These are phyloP conservation scores for Smutsia temminckii DNA, from an alignment of 2,797 vertebrate species.

Conservation along the genomic window DNA sequence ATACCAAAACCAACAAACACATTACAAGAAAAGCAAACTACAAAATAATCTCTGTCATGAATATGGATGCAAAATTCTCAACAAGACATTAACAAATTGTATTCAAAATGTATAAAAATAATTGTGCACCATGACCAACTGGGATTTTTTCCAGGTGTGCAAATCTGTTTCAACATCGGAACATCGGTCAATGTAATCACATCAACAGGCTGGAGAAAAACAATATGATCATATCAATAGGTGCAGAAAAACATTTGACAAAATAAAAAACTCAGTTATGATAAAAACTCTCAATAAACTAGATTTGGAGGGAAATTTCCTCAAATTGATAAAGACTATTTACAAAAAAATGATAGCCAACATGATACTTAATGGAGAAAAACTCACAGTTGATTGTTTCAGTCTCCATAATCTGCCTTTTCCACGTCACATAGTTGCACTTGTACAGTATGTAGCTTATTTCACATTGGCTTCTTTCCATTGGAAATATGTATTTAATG, in stretches of 20 bases:
- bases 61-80: background rate
- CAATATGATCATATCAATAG: background rate
- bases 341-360: background rate
- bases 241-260: background rate
- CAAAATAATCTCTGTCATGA: background rate
- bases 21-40: background rate
- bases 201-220: background rate
- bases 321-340: background rate
- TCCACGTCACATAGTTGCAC: background rate
- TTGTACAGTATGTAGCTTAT: background rate
- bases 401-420: background rate
- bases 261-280: background rate
- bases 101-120: background rate
- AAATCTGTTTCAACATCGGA: background rate
- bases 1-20: background rate
- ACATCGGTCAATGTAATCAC: background rate
- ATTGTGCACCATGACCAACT: background rate
- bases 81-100: background rate
- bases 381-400: background rate
- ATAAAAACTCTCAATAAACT: background rate
- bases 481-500: no score
- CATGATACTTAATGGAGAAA: background rate
- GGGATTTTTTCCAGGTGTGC: background rate
- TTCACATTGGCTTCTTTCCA: background rate
- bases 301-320: background rate